Percentiles rank a stretch among this genome's conserved stretches.
Evolutionary conservation across 1,140 invertebrate species (phyloP).

Genomic region (Hermatobates lingyangjiaoensis): DNA sequence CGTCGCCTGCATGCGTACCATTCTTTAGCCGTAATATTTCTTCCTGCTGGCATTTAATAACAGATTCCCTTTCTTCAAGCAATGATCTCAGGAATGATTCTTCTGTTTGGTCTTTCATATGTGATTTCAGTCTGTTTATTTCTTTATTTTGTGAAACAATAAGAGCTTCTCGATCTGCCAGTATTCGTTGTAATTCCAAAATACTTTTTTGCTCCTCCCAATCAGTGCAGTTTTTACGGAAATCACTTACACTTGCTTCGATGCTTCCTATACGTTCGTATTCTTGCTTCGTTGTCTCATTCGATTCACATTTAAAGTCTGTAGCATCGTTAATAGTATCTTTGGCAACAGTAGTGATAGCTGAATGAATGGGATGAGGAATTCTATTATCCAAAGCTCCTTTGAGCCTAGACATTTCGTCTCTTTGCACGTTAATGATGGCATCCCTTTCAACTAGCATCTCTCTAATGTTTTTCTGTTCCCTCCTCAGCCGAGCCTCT

Average conservation of each 20-base stretch:
- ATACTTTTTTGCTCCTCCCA: too few relatives aligned
- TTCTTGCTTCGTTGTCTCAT: neutral
- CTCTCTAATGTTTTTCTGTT: constrained; percentile 47
- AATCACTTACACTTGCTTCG: neutral
- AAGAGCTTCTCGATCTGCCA: neutral
- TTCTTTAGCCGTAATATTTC: neutral
- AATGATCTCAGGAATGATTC: neutral
- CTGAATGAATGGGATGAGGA: constrained; percentile 12
- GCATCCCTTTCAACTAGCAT: constrained; percentile 47
- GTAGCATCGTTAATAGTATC: neutral
- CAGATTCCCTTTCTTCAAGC: neutral
- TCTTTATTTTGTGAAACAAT: neutral
- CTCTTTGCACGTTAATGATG: constrained; percentile 44
- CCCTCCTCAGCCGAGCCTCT: constrained; percentile 48
- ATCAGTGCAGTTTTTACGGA: neutral
- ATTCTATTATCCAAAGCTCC: constrained; percentile 23
- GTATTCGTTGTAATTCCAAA: too few relatives aligned
- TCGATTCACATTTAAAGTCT: neutral
- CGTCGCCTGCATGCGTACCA: neutral
- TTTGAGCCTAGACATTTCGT: constrained; percentile 41
- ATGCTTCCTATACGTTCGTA: neutral
- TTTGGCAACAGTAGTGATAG: constrained; percentile 26
- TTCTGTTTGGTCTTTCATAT: neutral
- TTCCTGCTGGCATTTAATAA: neutral
- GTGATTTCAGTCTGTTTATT: neutral